Evolutionary conservation across 1,140 invertebrate genomes (phyloP).

Genomic region (Euschistus heros): DNA sequence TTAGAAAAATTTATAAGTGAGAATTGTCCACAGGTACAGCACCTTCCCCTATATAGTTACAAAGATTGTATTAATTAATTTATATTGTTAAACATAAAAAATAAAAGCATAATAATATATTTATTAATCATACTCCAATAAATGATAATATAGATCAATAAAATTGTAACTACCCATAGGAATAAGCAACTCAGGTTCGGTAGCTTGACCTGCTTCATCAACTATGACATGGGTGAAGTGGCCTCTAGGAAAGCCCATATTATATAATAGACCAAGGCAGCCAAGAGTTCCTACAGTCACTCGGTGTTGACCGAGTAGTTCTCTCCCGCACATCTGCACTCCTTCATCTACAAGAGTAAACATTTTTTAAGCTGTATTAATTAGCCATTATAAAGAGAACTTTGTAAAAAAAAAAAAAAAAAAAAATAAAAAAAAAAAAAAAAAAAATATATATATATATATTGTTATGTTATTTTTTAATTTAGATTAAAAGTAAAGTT

Average conservation of each 20-base stretch:
- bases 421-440: too few species aligned
- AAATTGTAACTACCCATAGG: conserved; percentile 2
- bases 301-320: conserved; percentile 32
- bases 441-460: too few species aligned
- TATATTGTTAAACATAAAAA: too few species aligned
- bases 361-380: not conserved
- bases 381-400: too few species aligned
- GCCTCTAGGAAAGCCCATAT: conserved; percentile 49
- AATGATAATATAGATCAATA: not conserved
- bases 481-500: too few species aligned
- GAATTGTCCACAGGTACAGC: too few species aligned
- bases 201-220: conserved; percentile 85
- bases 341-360: not conserved
- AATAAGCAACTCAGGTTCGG: conserved; percentile 77
- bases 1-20: too few species aligned
- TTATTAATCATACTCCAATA: too few species aligned
- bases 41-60: too few species aligned
- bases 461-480: too few species aligned
- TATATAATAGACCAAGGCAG: conserved; percentile 56
- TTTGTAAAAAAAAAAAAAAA: not conserved
- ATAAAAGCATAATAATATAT: too few species aligned
- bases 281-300: conserved; percentile 73
- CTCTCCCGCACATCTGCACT: conserved; percentile 8
- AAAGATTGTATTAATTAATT: too few species aligned
- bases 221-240: conserved; percentile 82